Evolutionary conservation across 2,888 invertebrate species (phyloP), one percentile per base, ranked within the genome.

Genomic region (Orchesella flavescens): DNA sequence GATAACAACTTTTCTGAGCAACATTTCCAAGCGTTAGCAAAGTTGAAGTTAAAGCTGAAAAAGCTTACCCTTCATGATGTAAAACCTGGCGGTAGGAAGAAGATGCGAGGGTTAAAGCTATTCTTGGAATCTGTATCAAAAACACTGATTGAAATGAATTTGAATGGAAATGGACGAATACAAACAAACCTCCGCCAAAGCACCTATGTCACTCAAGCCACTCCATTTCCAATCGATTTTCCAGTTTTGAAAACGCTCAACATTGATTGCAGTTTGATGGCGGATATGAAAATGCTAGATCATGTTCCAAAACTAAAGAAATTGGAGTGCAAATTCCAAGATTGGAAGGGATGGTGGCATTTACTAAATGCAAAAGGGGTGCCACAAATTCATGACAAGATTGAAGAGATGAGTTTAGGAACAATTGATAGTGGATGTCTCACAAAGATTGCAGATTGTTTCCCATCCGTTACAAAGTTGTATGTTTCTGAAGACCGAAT

Each of bases 291-390:
- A 34, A 75, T 68, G 23, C 10, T 84, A 2, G 71, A 84, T 72
- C 9, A 43, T 24, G 71, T 84, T 71, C 75, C 74, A 17, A 49
- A 63, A 17, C 24, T 79, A n/a, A 53, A 75, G 55, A 79, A 75
- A 53, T 59, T 84, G 13, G 75, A 80, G 49, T 84, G 79, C 59
- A 79, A 79, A 57, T 75, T 78, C 23, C 63, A 71, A 49, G 74
- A 75, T 46, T 84, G 84, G 84, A 80, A 74, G 24, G 78, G 71
- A 21, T 84, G 84, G 79, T 84, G 84, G 84, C 43, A 74, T 3
- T 24, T 84, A 7, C 21, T 84, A n/a, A 79, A 84, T n/a, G 61
- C 61, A 53, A 80, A 71, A 24, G 71, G 78, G 0, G 46, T 75
- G 1, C 84, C 79, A 0, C 15, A 44, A 24, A n/a, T 21, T 1